Conservation (phyloP, 2,113 vertebrate genomes). For the Platichthys stellatus region DNA sequence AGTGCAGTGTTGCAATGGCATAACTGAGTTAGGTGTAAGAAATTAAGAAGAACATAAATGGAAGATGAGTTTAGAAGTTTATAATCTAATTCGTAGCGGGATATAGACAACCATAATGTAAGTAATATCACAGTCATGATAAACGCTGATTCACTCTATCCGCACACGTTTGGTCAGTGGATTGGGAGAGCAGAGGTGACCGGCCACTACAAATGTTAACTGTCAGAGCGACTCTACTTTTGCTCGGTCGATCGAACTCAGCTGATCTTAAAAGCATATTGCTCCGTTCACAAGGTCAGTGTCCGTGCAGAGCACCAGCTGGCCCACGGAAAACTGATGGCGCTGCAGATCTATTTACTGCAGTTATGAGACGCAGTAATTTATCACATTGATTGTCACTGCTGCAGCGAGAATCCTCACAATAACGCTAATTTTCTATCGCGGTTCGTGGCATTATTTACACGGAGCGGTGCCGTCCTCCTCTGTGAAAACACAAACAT, state of each 20-base stretch:
- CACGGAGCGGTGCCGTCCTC: not conserved
- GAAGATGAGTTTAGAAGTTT: not conserved
- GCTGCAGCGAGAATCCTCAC: not conserved
- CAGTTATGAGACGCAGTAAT: conserved; percentile 19
- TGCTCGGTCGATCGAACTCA: conserved; percentile 15
- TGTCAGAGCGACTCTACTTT: not conserved
- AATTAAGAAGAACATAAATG: no score
- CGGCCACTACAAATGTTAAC: not conserved
- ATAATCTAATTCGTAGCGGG: not conserved
- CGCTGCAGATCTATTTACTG: conserved; percentile 33
- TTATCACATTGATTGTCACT: conserved; percentile 22
- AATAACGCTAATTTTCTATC: not conserved
- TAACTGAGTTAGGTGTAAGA: no score
- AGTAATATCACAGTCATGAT: no score
- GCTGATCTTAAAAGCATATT: conserved; percentile 38
- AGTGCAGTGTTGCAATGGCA: no score
- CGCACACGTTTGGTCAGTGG: not conserved
- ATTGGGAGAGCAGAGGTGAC: not conserved
- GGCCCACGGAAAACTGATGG: conserved; percentile 22
- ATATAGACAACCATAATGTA: not conserved
- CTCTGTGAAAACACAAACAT: not conserved
- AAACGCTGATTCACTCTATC: not conserved
- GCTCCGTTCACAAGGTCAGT: conserved; percentile 52
- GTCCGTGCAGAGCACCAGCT: conserved; percentile 7
- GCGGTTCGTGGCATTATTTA: not conserved